Percentiles rank a stretch among this genome's conserved stretches.
phyloP scores from a whole-genome alignment of 2,888 invertebrate species.

The Rugalucina vietnamica region DNA sequence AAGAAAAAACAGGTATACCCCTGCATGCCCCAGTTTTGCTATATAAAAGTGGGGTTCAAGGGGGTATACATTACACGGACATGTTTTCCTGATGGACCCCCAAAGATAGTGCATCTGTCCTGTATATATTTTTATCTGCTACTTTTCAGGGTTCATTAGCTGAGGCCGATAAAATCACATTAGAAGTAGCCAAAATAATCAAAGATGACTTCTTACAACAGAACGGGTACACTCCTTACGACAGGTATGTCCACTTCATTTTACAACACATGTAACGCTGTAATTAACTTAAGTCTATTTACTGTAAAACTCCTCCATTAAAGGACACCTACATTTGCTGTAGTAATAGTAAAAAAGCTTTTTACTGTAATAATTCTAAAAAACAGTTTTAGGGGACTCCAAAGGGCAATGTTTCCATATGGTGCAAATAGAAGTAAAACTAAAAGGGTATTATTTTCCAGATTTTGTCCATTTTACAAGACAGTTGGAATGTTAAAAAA shows the following conservation, averaged over 20 bases:
- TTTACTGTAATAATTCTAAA: too few relatives aligned
- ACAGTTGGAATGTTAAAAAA: slow-evolving; percentile 99
- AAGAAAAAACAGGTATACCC: too few relatives aligned
- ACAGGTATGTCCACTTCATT: slow-evolving; percentile 78
- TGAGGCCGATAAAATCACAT: slow-evolving; percentile 99
- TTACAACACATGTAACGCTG: too few relatives aligned
- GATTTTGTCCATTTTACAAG: slow-evolving; percentile 99
- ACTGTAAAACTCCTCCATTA: too few relatives aligned
- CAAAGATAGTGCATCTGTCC: background rate
- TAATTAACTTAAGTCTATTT: too few relatives aligned
- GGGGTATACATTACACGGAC: too few relatives aligned
- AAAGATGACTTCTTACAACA: slow-evolving; percentile 99
- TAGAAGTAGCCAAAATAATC: slow-evolving; percentile 98
- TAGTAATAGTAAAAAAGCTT: too few relatives aligned
- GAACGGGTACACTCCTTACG: slow-evolving; percentile 90
- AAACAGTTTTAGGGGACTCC: too few relatives aligned
- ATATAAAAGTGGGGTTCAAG: too few relatives aligned
- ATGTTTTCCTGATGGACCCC: too few relatives aligned
- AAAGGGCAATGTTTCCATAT: background rate
- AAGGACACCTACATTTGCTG: too few relatives aligned
- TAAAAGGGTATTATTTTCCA: slow-evolving; percentile 50
- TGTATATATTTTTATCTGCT: background rate
- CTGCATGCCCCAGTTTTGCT: too few relatives aligned
- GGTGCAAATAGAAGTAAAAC: background rate
- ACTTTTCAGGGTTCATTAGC: slow-evolving; percentile 92